These are phyloP conservation scores for Oreortyx pictus DNA, from an alignment of 2,797 vertebrate species.

Conservation along the genomic window DNA sequence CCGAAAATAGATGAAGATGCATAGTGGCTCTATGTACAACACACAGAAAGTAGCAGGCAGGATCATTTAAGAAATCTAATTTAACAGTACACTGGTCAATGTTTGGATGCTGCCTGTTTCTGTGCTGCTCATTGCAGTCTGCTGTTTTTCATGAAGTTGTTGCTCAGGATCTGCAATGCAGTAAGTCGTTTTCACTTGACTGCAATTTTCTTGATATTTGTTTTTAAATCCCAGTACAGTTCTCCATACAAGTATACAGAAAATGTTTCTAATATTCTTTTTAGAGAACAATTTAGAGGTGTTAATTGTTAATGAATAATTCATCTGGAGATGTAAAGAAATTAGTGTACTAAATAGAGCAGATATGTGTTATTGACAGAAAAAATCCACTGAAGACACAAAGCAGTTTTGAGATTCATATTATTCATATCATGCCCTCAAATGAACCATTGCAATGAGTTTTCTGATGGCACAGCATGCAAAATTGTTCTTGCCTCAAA, in stretches of 20 bases:
- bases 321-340: background rate
- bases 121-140: constrained; percentile 29
- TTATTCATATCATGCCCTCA: background rate
- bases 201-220: constrained; percentile 21
- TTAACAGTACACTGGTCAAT: constrained; percentile 49
- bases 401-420: background rate
- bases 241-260: background rate
- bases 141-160: constrained; percentile 45
- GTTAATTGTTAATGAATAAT: constrained; percentile 28
- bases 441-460: background rate
- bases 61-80: constrained; percentile 72
- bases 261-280: background rate
- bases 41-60: constrained; percentile 47
- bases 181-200: constrained; percentile 46
- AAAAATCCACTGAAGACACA: background rate
- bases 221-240: constrained; percentile 28
- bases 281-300: background rate
- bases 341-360: background rate
- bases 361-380: background rate
- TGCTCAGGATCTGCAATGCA: constrained; percentile 74
- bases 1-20: constrained; percentile 54
- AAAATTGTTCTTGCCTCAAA: background rate
- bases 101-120: constrained; percentile 45
- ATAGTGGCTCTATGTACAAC: constrained; percentile 15
- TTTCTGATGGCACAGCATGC: background rate